Conservation (phyloP, 2,888 invertebrate species). For the Endomychus coccineus region DNA sequence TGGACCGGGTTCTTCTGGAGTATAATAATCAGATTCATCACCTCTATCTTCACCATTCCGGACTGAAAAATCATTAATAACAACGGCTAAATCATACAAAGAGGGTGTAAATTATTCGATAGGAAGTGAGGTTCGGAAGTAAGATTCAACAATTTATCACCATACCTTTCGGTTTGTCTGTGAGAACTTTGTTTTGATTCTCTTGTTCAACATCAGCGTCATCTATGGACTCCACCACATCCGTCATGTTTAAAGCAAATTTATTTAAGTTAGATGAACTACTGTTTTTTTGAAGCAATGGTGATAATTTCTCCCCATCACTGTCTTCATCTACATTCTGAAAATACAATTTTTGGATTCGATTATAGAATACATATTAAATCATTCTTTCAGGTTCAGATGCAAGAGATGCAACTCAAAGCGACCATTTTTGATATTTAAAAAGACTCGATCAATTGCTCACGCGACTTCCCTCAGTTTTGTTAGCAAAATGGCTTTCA, state of each 20-base stretch:
- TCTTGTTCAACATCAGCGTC: conserved; percentile 52
- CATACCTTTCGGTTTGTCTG: conserved; percentile 11
- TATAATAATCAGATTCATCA: conserved; percentile 73
- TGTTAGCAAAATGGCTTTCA: no score
- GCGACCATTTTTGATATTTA: no score
- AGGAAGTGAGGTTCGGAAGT: conserved; percentile 1
- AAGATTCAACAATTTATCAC: not conserved
- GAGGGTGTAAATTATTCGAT: not conserved
- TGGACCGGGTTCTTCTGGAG: conserved; percentile 67
- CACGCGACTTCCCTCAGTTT: no score
- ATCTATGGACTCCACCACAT: conserved; percentile 52
- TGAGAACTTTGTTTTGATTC: conserved; percentile 37
- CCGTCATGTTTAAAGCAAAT: conserved; percentile 44
- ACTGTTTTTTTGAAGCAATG: conserved; percentile 51
- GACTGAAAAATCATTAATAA: no score
- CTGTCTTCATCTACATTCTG: conserved; percentile 66
- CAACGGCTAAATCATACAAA: no score
- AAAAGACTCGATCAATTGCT: no score
- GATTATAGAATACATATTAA: no score
- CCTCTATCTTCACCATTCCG: conserved; percentile 41
- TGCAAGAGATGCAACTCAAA: no score
- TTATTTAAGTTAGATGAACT: conserved; percentile 30
- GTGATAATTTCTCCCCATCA: conserved; percentile 75
- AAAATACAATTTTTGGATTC: conserved; percentile 16
- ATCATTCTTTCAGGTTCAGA: no score